Base-by-base conservation (phyloP, 2,113 vertebrate species). In the Grammomys surdaster region DNA sequence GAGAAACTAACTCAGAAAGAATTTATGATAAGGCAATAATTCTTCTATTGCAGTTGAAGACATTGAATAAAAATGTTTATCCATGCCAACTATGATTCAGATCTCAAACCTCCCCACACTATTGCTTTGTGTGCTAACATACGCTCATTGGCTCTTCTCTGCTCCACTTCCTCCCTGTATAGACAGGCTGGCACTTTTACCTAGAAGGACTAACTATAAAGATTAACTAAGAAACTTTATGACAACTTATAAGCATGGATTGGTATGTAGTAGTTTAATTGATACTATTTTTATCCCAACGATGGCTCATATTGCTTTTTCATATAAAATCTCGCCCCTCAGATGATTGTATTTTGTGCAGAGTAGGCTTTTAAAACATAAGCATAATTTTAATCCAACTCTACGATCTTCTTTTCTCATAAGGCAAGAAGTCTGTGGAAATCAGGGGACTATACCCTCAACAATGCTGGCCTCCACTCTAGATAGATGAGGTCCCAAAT, bases 291-390 rank as follows among this genome's bases (percentile, higher is more conserved):
- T 22, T 82, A 65, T 73, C 78, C 75, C 58, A 70, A 17, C n/a
- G n/a, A 84, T 69, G 10, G 36, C 33, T 19, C 82, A 13, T 33
- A 65, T 56, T 96, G 56, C 36, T 88, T 92, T 94, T 88, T 88
- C 46, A 89, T 76, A 86, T 54, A n/a, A 88, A 48, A 60, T 77
- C 78, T 36, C 43, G 3, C 11, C 40, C 24, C 56, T 26, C 80
- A 60, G 60, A 58, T 91, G 36, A 80, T 48, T 31, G 48, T 67
- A 67, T 92, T 95, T 89, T 86, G 63, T 86, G 40, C 1, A 31
- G 46, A 20, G 67, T 65, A 40, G 4, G 24, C 13, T 90, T 90
- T 78, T 28, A 89, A 96, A 91, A 77, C 31, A 81, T 43, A 76
- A 91, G 81, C 93, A 40, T 63, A 51, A 87, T 92, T 89, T 93